Percentiles rank a stretch among this genome's conserved stretches.
Evolutionary conservation across 2,797 vertebrate genomes (phyloP).

Genomic region (Helostoma temminkii): DNA sequence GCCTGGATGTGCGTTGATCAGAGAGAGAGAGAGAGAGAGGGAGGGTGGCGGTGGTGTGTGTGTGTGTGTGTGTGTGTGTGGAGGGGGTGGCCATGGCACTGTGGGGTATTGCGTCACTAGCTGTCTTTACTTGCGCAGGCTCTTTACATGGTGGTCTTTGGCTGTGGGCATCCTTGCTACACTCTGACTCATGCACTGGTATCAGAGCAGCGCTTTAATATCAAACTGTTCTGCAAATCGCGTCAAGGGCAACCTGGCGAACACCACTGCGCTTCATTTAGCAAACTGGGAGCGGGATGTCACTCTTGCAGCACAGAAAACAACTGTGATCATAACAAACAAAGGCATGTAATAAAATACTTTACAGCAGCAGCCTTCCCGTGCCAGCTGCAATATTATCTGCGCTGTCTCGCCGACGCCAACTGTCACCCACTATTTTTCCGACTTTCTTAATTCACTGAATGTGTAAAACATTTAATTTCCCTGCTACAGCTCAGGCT

Average conservation of each 20-base stretch:
- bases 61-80: constrained; percentile 20
- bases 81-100: constrained; percentile 35
- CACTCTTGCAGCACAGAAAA: not conserved
- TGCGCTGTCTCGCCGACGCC: constrained; percentile 3
- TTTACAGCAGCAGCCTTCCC: not conserved
- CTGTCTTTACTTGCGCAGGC: constrained; percentile 69
- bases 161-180: constrained; percentile 46
- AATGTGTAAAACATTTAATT: constrained; percentile 82
- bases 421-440: constrained; percentile 46
- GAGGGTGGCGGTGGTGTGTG: constrained; percentile 19
- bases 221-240: constrained; percentile 49
- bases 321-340: not conserved
- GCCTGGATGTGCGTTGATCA: constrained; percentile 16
- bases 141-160: constrained; percentile 67
- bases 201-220: constrained; percentile 39
- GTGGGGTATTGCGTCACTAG: constrained; percentile 68
- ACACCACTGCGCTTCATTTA: not conserved
- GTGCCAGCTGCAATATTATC: constrained; percentile 4
- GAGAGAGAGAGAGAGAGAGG: not conserved
- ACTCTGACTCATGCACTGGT: constrained; percentile 52
- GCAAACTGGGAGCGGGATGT: not conserved
- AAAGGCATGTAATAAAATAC: not conserved
- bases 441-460: constrained; percentile 73
- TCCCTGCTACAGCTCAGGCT: constrained; percentile 61
- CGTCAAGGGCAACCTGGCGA: constrained; percentile 25